Evolutionary conservation across 2,797 vertebrate genomes (phyloP).

Genomic region (Myiothlypis chrysogaster): DNA sequence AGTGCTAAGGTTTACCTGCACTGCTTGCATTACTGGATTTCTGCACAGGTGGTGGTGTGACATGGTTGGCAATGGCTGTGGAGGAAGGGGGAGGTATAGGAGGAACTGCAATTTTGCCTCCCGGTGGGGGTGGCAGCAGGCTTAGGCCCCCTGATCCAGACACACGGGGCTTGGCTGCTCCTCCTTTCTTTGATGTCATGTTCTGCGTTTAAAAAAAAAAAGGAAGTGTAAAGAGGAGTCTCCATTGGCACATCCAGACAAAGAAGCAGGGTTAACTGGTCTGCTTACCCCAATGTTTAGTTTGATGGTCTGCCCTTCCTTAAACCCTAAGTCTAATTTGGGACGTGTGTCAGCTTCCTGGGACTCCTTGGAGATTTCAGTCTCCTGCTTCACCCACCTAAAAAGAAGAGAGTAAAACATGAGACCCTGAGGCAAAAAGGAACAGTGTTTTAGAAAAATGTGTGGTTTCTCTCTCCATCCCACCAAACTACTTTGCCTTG

Average conservation of each 20-base stretch:
- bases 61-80: slow-evolving; percentile 77
- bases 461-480: neutral
- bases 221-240: neutral
- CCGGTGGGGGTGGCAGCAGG: slow-evolving; percentile 90
- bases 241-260: neutral
- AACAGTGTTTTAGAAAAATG: neutral
- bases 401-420: neutral
- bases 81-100: slow-evolving; percentile 72
- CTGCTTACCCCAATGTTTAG: slow-evolving; percentile 89
- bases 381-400: slow-evolving; percentile 95
- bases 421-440: neutral
- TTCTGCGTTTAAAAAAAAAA: slow-evolving; percentile 56
- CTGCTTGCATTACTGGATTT: slow-evolving; percentile 60
- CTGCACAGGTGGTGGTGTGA: slow-evolving; percentile 76
- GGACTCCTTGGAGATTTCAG: slow-evolving; percentile 88
- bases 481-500: neutral
- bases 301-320: slow-evolving; percentile 96
- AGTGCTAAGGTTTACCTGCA: slow-evolving; percentile 60
- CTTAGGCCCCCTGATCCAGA: slow-evolving; percentile 84
- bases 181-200: slow-evolving; percentile 87
- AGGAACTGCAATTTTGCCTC: slow-evolving; percentile 83
- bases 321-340: slow-evolving; percentile 93
- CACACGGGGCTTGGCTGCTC: slow-evolving; percentile 76
- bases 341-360: slow-evolving; percentile 86
- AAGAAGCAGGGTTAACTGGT: neutral